Percentiles rank a stretch among this genome's conserved stretches.
These are phyloP conservation scores for Atopsyche davidsoni DNA, from an alignment of 1,140 invertebrate genomes.

Conservation along the genomic window DNA sequence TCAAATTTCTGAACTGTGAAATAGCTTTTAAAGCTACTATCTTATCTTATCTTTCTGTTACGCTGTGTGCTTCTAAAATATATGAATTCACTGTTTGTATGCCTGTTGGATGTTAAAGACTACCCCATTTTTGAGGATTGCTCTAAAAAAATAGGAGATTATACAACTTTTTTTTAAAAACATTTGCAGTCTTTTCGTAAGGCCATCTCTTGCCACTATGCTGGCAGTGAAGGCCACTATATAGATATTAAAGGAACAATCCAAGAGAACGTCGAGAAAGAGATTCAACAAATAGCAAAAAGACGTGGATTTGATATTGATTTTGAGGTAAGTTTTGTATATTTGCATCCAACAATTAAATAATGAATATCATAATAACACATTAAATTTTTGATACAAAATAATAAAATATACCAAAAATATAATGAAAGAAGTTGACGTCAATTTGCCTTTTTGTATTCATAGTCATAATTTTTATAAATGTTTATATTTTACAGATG, in stretches of 20 bases:
- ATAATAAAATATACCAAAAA: background rate
- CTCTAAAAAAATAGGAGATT: no score
- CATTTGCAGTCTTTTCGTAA: constrained; percentile 59
- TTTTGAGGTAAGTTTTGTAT: constrained; percentile 24
- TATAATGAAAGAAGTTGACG: background rate
- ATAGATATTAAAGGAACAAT: constrained; percentile 65
- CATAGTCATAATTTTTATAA: background rate
- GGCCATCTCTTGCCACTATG: constrained; percentile 81
- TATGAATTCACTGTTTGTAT: no score
- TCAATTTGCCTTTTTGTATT: background rate
- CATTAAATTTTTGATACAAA: background rate
- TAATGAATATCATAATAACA: background rate
- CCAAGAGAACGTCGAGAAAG: constrained; percentile 63
- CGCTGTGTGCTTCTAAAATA: no score
- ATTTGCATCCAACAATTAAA: no score
- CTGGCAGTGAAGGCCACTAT: constrained; percentile 64
- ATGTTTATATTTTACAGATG: constrained; percentile 20
- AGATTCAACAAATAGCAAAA: constrained; percentile 52
- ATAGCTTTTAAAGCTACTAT: no score
- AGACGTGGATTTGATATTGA: constrained; percentile 21
- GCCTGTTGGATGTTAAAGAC: no score
- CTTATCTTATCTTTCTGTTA: no score
- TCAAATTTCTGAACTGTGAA: no score
- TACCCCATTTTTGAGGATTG: no score
- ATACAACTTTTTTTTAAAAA: no score